A percentile compares a stretch with the other conserved stretches of the same genome.
Conservation (phyloP, 2,113 vertebrate genomes). For the Noctilio leporinus region DNA sequence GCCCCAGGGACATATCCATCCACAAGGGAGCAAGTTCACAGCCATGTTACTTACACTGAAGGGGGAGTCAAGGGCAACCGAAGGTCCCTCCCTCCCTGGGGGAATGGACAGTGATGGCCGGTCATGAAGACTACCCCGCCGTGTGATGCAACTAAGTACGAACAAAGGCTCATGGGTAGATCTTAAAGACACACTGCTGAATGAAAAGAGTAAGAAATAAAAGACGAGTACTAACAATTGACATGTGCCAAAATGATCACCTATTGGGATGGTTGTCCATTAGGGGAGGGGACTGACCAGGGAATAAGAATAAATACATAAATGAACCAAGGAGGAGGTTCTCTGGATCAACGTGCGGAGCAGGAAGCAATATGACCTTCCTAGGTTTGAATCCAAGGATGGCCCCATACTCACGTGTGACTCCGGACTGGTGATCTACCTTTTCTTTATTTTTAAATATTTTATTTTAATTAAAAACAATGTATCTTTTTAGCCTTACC, state of each 20-base stretch:
- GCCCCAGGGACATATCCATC: background rate
- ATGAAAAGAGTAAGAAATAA: background rate
- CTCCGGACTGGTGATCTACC: background rate
- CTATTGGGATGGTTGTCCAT: accelerated
- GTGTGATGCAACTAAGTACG: background rate
- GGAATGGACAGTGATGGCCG: background rate
- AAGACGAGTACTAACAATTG: background rate
- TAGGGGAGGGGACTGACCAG: background rate
- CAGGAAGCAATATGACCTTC: background rate
- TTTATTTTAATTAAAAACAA: too few relatives aligned
- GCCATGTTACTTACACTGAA: accelerated
- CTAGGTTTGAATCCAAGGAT: background rate
- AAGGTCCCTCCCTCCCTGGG: background rate
- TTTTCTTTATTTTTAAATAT: too few relatives aligned
- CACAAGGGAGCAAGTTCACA: background rate
- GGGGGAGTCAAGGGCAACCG: background rate
- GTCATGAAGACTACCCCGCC: background rate
- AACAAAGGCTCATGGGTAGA: background rate
- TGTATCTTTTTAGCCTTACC: too few relatives aligned
- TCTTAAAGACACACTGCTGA: background rate
- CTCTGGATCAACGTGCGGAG: accelerated
- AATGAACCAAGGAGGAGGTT: background rate
- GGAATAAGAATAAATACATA: background rate
- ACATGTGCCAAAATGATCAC: too few relatives aligned
- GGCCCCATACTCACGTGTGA: background rate